Percentiles rank a stretch among this genome's conserved stretches.
These are phyloP conservation scores for Platypus cylindrus DNA, from an alignment of 2,888 invertebrate genomes.

Conservation along the genomic window DNA sequence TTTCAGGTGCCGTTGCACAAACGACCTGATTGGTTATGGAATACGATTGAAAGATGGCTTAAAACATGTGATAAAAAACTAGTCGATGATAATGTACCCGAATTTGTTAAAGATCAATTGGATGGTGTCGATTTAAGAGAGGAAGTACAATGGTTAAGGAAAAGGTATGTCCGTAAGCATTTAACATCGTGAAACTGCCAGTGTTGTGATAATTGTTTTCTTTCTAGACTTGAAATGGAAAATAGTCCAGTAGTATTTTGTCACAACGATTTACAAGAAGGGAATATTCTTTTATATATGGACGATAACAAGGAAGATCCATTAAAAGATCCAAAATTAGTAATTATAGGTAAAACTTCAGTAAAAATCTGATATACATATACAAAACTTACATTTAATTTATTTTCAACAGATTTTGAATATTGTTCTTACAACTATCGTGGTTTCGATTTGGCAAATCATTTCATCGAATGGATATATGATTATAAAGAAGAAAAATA, in stretches of 20 bases:
- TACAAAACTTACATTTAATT: not conserved
- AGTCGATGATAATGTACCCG: slow-evolving; percentile 30
- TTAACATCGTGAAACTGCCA: not conserved
- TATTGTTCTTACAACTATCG: slow-evolving; percentile 92
- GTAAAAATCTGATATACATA: not conserved
- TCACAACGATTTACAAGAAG: slow-evolving; percentile 92
- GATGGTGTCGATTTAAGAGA: slow-evolving; percentile 42
- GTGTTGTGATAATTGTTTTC: not conserved
- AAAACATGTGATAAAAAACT: slow-evolving; percentile 42
- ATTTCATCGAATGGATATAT: slow-evolving; percentile 85
- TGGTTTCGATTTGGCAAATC: slow-evolving; percentile 89
- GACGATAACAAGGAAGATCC: slow-evolving; percentile 26
- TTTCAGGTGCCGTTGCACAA: slow-evolving; percentile 79
- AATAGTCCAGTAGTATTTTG: slow-evolving; percentile 81
- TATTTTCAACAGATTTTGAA: slow-evolving; percentile 58
- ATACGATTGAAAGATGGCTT: slow-evolving; percentile 73
- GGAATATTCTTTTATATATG: slow-evolving; percentile 50
- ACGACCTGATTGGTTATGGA: slow-evolving; percentile 91
- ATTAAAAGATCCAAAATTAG: slow-evolving; percentile 25
- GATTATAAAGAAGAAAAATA: slow-evolving; percentile 69
- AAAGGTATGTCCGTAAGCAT: slow-evolving; percentile 22
- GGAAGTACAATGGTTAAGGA: slow-evolving; percentile 60
- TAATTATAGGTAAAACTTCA: slow-evolving; percentile 30
- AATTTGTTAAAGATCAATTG: slow-evolving; percentile 20
- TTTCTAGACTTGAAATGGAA: slow-evolving; percentile 36